These are phyloP conservation scores for Pangasius djambal DNA, from an alignment of 2,797 vertebrate species.

Conservation along the genomic window DNA sequence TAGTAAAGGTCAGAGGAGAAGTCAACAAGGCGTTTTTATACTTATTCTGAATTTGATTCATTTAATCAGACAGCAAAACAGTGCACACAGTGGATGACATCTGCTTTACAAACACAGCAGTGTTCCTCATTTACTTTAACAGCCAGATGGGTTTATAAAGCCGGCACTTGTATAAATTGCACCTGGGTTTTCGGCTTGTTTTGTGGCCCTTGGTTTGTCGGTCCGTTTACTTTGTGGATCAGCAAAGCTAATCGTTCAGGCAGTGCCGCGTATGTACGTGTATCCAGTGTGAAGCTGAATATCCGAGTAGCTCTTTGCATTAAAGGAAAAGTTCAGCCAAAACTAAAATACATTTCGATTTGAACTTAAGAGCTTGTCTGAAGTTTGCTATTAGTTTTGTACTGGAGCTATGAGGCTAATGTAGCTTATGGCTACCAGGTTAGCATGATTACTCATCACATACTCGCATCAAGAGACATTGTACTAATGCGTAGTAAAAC, in stretches of 20 bases:
- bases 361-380: background rate
- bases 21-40: background rate
- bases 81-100: background rate
- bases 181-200: constrained; percentile 6
- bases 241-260: background rate
- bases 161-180: constrained; percentile 12
- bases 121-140: constrained; percentile 23
- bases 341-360: background rate
- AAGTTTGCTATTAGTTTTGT: background rate
- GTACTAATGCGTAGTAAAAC: background rate
- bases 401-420: background rate
- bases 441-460: background rate
- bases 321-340: background rate
- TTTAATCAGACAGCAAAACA: background rate
- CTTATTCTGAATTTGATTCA: background rate
- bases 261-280: background rate
- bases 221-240: constrained; percentile 1
- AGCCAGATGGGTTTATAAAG: constrained; percentile 18
- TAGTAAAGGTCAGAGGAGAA: background rate
- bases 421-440: background rate
- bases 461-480: background rate
- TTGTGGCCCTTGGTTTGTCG: constrained; percentile 28
- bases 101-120: constrained; percentile 30
- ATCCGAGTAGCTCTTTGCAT: background rate
- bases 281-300: background rate